Evolutionary conservation across 2,888 invertebrate species (phyloP).

Genomic region (Hermaeophaga mercurialis): DNA sequence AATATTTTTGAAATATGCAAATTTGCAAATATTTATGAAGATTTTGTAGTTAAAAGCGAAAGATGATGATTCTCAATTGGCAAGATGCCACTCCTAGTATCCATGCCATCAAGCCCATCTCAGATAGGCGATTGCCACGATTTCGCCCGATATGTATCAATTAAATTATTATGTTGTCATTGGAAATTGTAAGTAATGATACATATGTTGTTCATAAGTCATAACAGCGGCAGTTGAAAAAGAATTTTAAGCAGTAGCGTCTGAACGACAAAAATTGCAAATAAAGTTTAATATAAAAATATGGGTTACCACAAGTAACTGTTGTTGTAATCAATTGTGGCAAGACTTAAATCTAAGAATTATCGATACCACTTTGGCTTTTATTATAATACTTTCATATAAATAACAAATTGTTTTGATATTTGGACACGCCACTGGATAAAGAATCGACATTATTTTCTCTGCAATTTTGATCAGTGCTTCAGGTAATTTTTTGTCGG

Average conservation of each 20-base stretch:
- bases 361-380: not conserved
- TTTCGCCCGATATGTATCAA: conserved; percentile 49
- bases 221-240: conserved; percentile 8
- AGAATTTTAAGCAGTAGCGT: conserved; percentile 11
- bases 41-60: not conserved
- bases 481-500: not conserved
- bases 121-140: conserved; percentile 22
- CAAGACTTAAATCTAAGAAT: no score
- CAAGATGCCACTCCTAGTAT: not conserved
- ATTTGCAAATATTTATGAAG: no score
- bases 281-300: not conserved
- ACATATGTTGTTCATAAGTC: conserved; percentile 44
- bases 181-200: conserved; percentile 53
- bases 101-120: not conserved
- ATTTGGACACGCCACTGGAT: not conserved
- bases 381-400: not conserved
- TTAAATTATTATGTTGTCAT: conserved; percentile 55
- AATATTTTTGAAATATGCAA: no score
- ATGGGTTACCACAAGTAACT: not conserved
- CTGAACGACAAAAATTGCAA: not conserved
- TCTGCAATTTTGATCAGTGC: not conserved
- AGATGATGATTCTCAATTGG: not conserved
- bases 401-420: not conserved
- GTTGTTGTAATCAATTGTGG: no score
- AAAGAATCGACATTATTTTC: not conserved